These are phyloP conservation scores for Centropyge bicolor DNA, from an alignment of 2,797 vertebrate genomes.

Conservation along the genomic window DNA sequence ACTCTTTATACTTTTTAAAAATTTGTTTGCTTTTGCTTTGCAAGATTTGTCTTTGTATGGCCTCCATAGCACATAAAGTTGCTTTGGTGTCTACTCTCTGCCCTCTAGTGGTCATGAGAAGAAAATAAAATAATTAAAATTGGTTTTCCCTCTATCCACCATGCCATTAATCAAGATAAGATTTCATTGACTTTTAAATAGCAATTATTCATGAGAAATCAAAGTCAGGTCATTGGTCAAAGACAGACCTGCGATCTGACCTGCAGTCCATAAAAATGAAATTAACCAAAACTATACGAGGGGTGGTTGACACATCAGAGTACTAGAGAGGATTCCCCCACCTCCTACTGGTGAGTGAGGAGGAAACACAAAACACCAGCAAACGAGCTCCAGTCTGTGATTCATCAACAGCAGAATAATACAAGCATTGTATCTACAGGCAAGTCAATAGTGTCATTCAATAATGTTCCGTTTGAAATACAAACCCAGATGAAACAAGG, in stretches of 20 bases:
- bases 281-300: background rate
- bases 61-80: background rate
- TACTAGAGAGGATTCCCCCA: background rate
- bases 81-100: slow-evolving; percentile 11
- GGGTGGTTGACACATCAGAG: background rate
- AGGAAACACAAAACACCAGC: background rate
- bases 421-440: background rate
- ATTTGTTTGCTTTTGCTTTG: background rate
- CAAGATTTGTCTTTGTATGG: background rate
- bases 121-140: background rate
- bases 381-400: background rate
- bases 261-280: background rate
- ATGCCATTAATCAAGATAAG: background rate
- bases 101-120: slow-evolving; percentile 3
- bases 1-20: background rate
- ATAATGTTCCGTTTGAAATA: slow-evolving; percentile 9
- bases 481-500: slow-evolving; percentile 1
- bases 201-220: background rate
- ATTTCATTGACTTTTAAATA: background rate
- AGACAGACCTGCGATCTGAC: background rate
- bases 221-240: background rate
- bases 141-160: background rate
- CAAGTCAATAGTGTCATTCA: slow-evolving; percentile 3
- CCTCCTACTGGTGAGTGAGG: background rate
- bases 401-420: slow-evolving; percentile 18